Base-by-base conservation (phyloP, 2,797 vertebrate species). In the Poecilia gillii region DNA sequence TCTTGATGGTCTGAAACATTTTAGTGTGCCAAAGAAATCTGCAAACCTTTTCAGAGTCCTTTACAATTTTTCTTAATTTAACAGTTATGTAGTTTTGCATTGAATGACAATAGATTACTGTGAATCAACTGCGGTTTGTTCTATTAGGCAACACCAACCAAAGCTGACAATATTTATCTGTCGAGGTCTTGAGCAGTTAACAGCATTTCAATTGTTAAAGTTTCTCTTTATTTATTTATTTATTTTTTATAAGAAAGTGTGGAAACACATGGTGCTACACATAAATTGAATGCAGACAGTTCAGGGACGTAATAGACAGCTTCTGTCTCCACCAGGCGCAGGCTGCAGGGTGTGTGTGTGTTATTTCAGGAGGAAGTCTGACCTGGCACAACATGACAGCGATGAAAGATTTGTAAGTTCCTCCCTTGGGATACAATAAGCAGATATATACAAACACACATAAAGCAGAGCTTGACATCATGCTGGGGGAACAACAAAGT, bases 301-400 rank as follows among this genome's bases (percentile, higher is more conserved):
- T 78, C 31, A 1, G 31, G 83, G 78, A 81, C 79, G 72, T 71
- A 73, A 77, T 66, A 68, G 64, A 84, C 75, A 81, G 81, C 33
- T 47, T 81, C 51, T 84, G 73, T 57, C 39, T 46, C 13, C 43
- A 71, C 74, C 4, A 73, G 36, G n/a, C 45, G 28, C 55, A 73
- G 70, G 77, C 73, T 6, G 68, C 71, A 71, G 28, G 46, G 72
- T 73, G 75, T 82, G 59, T 79, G 75, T 25, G 14, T 84, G 78
- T 84, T 83, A 90, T 90, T 86, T 72, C 84, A 87, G 53, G 85
- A 87, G 83, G 80, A 88, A 85, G 86, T 90, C 82, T 86, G 80
- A 74, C 77, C 74, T 87, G 82, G 84, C 76, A 85, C 86, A 84
- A 83, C 80, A 77, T 55, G 45, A 84, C 72, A 8, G 78, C 6